phyloP scores from a whole-genome alignment of 2,797 vertebrate species.

The Limnodromus scolopaceus region DNA sequence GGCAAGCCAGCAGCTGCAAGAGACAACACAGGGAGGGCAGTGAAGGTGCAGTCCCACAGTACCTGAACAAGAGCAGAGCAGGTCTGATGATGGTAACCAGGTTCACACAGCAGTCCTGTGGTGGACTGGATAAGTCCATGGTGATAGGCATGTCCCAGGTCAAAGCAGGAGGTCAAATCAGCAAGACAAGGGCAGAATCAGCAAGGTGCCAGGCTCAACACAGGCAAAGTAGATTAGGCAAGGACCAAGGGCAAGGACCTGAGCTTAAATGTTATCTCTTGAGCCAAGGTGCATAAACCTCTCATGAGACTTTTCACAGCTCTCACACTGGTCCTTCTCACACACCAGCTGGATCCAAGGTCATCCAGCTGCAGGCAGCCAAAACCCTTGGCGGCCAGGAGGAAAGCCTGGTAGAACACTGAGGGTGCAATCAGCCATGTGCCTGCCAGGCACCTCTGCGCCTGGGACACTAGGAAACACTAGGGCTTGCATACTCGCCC shows the following conservation, averaged over 20 bases:
- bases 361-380: neutral
- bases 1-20: neutral
- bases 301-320: neutral
- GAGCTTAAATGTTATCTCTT: neutral
- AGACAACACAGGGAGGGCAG: neutral
- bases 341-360: neutral
- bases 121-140: neutral
- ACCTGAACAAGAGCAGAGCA: neutral
- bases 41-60: neutral
- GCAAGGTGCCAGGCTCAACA: neutral
- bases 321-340: neutral
- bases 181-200: neutral
- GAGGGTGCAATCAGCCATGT: neutral
- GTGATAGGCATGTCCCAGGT: neutral
- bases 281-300: neutral
- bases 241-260: neutral
- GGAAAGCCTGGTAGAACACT: neutral
- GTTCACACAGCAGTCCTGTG: neutral
- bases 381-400: neutral
- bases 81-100: neutral
- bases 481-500: neutral
- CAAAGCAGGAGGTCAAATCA: neutral
- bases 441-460: neutral
- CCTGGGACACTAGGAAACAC: neutral
- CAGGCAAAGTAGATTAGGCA: neutral